Conservation (phyloP, 2,888 invertebrate species). For the Trachelus stipa region DNA sequence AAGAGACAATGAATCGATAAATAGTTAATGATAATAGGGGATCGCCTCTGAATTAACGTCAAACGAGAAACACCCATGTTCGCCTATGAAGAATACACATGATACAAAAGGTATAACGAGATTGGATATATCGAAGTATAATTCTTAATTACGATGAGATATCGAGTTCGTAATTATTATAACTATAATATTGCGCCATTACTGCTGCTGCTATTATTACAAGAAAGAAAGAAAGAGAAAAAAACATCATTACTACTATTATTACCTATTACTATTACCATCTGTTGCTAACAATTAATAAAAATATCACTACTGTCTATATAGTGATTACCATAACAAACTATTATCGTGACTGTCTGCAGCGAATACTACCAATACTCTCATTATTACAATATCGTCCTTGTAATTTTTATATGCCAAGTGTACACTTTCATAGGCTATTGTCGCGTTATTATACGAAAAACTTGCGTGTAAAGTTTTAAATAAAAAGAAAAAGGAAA, state of each 20-base stretch:
- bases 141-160: slow-evolving; percentile 27
- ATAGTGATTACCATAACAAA: slow-evolving; percentile 25
- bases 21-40: too few species aligned
- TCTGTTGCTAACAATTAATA: slow-evolving; percentile 27
- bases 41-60: too few species aligned
- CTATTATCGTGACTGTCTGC: too few species aligned
- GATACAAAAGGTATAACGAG: slow-evolving; percentile 21
- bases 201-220: neutral
- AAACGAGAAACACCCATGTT: too few species aligned
- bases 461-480: slow-evolving; percentile 13
- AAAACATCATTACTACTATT: slow-evolving; percentile 6
- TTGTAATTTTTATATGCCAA: slow-evolving; percentile 58
- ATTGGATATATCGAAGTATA: slow-evolving; percentile 13
- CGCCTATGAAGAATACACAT: too few species aligned
- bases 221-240: neutral
- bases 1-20: too few species aligned
- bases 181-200: slow-evolving; percentile 15
- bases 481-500: neutral
- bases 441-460: neutral
- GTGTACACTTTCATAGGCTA: slow-evolving; percentile 48
- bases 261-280: slow-evolving; percentile 11
- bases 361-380: slow-evolving; percentile 33
- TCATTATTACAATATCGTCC: slow-evolving; percentile 45
- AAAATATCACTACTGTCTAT: slow-evolving; percentile 35
- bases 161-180: too few species aligned